Evolutionary conservation across 2,113 vertebrate genomes (phyloP).

Genomic region (Butorides virescens): DNA sequence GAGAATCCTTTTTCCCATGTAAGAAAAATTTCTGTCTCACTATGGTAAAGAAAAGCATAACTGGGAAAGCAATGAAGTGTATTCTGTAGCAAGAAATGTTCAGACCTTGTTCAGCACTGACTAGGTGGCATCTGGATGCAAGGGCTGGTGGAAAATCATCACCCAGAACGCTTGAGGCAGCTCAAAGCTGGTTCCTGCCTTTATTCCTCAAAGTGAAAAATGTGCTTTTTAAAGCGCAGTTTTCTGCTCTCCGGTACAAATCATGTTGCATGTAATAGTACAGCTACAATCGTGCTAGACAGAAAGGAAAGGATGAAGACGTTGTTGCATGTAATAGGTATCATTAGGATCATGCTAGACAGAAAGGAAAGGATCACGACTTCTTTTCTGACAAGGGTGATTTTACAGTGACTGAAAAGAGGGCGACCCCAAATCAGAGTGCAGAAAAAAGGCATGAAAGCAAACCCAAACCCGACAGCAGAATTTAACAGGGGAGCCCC

Average conservation of each 20-base stretch:
- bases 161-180: background rate
- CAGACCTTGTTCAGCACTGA: background rate
- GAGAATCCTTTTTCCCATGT: background rate
- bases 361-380: background rate
- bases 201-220: background rate
- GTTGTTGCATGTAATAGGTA: background rate
- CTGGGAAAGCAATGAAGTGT: background rate
- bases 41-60: background rate
- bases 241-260: background rate
- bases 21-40: background rate
- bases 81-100: background rate
- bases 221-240: background rate
- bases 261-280: background rate
- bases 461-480: background rate
- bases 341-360: background rate
- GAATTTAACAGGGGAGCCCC: accelerated
- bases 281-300: background rate
- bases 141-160: background rate
- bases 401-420: background rate
- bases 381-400: background rate
- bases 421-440: background rate
- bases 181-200: background rate
- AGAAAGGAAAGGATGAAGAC: background rate
- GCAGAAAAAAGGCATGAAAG: background rate
- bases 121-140: background rate